Conservation (phyloP, 1,140 invertebrate genomes). For the Hyles euphorbiae region DNA sequence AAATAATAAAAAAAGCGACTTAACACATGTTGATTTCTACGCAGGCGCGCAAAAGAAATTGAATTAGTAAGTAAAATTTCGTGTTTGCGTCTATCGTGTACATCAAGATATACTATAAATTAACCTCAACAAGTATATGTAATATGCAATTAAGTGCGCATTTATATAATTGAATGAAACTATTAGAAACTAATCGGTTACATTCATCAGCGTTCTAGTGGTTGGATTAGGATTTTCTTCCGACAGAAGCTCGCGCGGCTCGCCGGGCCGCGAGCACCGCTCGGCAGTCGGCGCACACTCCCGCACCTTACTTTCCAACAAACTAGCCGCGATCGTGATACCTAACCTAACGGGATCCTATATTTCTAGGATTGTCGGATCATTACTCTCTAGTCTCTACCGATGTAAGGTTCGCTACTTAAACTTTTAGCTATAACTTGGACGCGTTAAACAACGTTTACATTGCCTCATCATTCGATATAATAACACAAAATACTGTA, state of each 20-base stretch:
- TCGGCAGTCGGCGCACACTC: constrained; percentile 24
- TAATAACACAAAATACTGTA: constrained; percentile 10
- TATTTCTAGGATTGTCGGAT: constrained; percentile 44
- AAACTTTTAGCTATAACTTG: too few species aligned
- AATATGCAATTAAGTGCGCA: too few species aligned
- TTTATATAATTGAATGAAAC: constrained; percentile 2
- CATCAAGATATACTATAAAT: too few species aligned
- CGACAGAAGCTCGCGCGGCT: constrained; percentile 37
- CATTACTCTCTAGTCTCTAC: constrained; percentile 30
- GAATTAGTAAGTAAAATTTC: too few species aligned
- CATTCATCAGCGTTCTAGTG: constrained; percentile 7
- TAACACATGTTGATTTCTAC: too few species aligned
- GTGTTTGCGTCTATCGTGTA: too few species aligned
- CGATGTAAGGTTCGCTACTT: neutral
- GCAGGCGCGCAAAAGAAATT: too few species aligned
- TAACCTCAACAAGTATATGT: too few species aligned
- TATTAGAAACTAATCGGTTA: constrained; percentile 1
- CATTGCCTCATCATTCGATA: constrained; percentile 11
- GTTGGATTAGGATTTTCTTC: constrained; percentile 41
- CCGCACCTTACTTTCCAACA: constrained; percentile 69
- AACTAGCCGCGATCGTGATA: constrained; percentile 66
- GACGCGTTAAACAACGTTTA: neutral
- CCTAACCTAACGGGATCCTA: constrained; percentile 65
- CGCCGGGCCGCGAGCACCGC: constrained; percentile 5
- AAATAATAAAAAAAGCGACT: too few species aligned